Evolutionary conservation across 2,888 invertebrate genomes (phyloP), one percentile per base, ranked within the genome.

Genomic region (Ypsolopha scabrella): DNA sequence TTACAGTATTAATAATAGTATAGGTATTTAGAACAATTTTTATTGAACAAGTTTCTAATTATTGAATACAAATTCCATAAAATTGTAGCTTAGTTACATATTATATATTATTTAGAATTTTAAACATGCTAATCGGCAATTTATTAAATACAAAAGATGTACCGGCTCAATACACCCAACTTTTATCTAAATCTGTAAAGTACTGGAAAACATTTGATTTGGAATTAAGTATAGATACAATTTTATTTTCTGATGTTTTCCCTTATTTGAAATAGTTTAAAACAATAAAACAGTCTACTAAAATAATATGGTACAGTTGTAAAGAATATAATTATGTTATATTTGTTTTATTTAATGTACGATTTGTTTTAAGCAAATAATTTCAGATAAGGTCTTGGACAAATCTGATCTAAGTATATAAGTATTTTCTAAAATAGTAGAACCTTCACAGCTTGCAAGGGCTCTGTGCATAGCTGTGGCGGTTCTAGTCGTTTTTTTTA

Each of bases 1-100:
- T 70, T 72, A 69, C 63, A 64, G 55, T 59, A 66, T 53, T 54
- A 50, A 51, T 53, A 43, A 47, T 71, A 64, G 64, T 70, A 69
- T 71, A 68, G 75, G 70, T 68, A 63, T 62, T 79, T 80, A 82
- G 80, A 82, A 83, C 81, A 82, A 74, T 77, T 71, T 72, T 80
- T 80, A 75, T 79, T 82, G 79, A 82, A 83, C 82, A 72, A 76
- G 70, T 76, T 68, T 66, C 77, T 79, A 79, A 62, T 71, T 59
- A 72, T 70, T 69, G 57, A 58, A 62, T 60, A 61, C 59, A 72
- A 67, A 68, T 58, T 68, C 35, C 37, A 66, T 66, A 73, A 70
- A 70, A 71, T 78, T 75, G 64, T 65, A 65, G 68, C 64, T 70
- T 75, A 74, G 65, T 62, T 57, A 57, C 24, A 24, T 24, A 24